Evolutionary conservation across 2,113 vertebrate species (phyloP).

Genomic region (Pogona vitticeps): DNA sequence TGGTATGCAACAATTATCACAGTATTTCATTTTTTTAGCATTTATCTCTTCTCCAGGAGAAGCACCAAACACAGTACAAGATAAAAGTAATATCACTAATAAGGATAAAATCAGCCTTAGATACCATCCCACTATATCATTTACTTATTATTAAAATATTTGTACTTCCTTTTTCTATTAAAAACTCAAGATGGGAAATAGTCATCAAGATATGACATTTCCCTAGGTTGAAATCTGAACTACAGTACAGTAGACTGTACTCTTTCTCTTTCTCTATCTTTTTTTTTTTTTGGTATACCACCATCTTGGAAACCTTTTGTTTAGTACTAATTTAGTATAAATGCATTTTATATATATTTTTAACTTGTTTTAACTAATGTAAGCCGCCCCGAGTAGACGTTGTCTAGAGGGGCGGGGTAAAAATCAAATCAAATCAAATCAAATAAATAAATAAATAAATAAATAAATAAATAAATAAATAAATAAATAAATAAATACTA

Average conservation of each 20-base stretch:
- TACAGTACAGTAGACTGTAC: neutral
- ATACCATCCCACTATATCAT: neutral
- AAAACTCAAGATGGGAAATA: neutral
- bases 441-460: no score
- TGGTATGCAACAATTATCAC: neutral
- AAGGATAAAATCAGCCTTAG: neutral
- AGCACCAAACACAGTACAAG: neutral
- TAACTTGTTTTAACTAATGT: no score
- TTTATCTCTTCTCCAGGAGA: neutral
- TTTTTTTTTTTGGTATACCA: no score
- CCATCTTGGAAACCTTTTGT: no score
- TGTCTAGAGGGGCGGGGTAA: no score
- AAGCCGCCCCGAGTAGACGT: no score
- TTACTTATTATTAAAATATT: neutral
- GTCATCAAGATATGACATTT: neutral
- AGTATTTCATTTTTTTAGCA: constrained; percentile 2
- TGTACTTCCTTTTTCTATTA: neutral
- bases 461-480: no score
- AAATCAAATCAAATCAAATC: no score
- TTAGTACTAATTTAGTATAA: no score
- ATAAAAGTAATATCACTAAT: neutral
- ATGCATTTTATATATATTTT: no score
- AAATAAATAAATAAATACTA: no score
- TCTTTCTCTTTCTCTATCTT: no score
- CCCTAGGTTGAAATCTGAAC: neutral